Conservation (phyloP, 2,888 invertebrate genomes). For the Cerceris ruficornis region DNA sequence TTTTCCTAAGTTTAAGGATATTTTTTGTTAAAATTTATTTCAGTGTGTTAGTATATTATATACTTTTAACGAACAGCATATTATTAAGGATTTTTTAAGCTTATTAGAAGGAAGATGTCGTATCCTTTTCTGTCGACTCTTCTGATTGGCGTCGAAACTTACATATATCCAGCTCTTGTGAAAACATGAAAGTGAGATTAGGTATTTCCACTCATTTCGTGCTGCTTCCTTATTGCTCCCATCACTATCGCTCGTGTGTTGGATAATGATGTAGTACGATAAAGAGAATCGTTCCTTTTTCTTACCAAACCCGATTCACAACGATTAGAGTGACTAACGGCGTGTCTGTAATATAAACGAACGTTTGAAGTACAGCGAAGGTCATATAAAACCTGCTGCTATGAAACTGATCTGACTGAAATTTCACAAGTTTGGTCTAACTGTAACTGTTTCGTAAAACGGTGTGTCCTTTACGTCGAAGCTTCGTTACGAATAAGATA, state of each 20-base stretch:
- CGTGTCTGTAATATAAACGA: conserved; percentile 11
- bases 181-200: conserved; percentile 23
- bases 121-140: conserved; percentile 8
- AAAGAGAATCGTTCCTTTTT: conserved; percentile 22
- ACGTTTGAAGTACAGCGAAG: no score
- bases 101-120: conserved; percentile 45
- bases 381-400: no score
- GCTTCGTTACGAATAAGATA: no score
- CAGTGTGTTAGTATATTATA: conserved; percentile 19
- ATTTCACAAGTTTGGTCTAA: no score
- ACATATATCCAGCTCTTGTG: conserved; percentile 7
- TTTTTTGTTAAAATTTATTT: conserved; percentile 1
- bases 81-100: conserved; percentile 31
- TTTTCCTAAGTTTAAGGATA: background rate
- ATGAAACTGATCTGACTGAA: no score
- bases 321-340: conserved; percentile 30
- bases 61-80: conserved; percentile 22
- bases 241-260: conserved; percentile 4
- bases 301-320: conserved; percentile 28
- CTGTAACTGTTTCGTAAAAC: no score
- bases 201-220: conserved; percentile 14
- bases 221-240: conserved; percentile 43
- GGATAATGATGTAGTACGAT: conserved; percentile 40
- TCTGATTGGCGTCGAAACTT: background rate
- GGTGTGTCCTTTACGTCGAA: no score